Evolutionary conservation across 2,797 vertebrate species (phyloP).

Genomic region (Synanceia verrucosa): DNA sequence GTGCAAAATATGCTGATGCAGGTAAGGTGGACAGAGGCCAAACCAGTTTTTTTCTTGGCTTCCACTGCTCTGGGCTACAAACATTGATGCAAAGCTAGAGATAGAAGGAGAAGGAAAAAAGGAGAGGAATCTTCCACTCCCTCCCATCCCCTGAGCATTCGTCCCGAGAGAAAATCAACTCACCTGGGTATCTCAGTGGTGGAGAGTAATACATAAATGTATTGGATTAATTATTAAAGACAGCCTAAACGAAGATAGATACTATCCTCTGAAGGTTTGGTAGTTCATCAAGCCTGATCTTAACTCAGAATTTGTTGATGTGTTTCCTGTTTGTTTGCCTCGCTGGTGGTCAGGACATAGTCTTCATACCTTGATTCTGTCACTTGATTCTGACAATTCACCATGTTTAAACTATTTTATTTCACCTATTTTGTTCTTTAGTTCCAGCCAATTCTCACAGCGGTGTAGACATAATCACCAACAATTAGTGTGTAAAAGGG

Average conservation of each 20-base stretch:
- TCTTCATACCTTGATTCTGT: constrained; percentile 16
- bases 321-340: constrained; percentile 65
- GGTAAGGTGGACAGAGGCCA: constrained; percentile 81
- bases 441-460: neutral
- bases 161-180: constrained; percentile 73
- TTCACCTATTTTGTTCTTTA: neutral
- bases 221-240: constrained; percentile 82
- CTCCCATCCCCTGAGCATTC: constrained; percentile 56
- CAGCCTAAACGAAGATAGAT: constrained; percentile 79
- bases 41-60: constrained; percentile 60
- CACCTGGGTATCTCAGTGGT: constrained; percentile 76
- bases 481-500: constrained; percentile 2
- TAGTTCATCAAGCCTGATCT: constrained; percentile 51
- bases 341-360: constrained; percentile 49
- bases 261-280: constrained; percentile 66
- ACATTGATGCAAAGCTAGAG: constrained; percentile 64
- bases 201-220: constrained; percentile 78
- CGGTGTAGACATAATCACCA: constrained; percentile 1
- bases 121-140: constrained; percentile 64
- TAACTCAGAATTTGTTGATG: constrained; percentile 65
- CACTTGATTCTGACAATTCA: constrained; percentile 18
- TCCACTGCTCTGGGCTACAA: constrained; percentile 76
- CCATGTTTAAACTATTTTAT: neutral
- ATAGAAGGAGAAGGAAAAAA: constrained; percentile 45
- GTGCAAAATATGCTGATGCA: constrained; percentile 75